These are phyloP conservation scores for Eristalis pertinax DNA, from an alignment of 2,888 invertebrate species.

Conservation along the genomic window DNA sequence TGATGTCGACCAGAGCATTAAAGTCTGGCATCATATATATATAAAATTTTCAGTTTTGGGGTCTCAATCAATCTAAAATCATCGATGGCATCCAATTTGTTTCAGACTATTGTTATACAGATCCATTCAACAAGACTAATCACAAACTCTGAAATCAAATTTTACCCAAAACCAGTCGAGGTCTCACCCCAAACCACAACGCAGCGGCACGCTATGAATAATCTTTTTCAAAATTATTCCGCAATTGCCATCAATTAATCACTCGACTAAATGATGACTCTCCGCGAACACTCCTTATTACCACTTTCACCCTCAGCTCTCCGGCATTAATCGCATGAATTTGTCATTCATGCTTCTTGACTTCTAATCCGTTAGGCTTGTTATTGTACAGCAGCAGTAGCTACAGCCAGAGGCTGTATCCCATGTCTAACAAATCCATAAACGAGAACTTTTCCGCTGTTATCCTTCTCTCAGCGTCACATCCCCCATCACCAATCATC, in stretches of 20 bases:
- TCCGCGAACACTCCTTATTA: slow-evolving; percentile 53
- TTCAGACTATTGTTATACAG: too few species aligned
- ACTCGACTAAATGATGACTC: slow-evolving; percentile 65
- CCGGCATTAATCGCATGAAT: slow-evolving; percentile 61
- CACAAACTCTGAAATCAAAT: background rate
- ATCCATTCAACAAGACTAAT: background rate
- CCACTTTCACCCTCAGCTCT: slow-evolving; percentile 54
- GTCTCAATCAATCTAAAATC: too few species aligned
- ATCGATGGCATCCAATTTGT: too few species aligned
- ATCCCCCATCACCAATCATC: background rate
- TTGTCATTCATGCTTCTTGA: slow-evolving; percentile 70
- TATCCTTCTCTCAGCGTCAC: background rate
- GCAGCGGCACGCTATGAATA: slow-evolving; percentile 13
- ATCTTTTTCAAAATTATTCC: slow-evolving; percentile 51
- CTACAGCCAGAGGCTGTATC: slow-evolving; percentile 29
- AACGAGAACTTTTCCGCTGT: slow-evolving; percentile 44
- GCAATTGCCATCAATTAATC: slow-evolving; percentile 61
- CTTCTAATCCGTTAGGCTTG: slow-evolving; percentile 59
- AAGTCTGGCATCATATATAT: too few species aligned
- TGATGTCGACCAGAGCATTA: too few species aligned
- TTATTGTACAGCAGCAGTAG: slow-evolving; percentile 5
- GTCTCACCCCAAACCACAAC: background rate
- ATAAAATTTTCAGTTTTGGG: too few species aligned
- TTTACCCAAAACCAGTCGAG: background rate
- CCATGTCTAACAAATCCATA: slow-evolving; percentile 72